A percentile compares a stretch with the other conserved stretches of the same genome.
These are phyloP conservation scores for Steatornis caripensis DNA, from an alignment of 2,113 vertebrate species.

Conservation along the genomic window DNA sequence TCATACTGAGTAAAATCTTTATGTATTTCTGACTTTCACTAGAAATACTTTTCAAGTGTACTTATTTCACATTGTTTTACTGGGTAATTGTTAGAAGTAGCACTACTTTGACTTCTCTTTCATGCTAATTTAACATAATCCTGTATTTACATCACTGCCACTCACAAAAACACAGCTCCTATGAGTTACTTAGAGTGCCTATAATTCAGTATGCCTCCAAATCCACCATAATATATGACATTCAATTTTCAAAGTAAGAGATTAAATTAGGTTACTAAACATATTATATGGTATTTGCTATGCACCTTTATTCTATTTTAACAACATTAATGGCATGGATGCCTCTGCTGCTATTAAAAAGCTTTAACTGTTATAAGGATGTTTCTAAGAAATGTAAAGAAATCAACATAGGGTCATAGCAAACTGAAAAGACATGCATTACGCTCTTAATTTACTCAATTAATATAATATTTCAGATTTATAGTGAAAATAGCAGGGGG, in stretches of 20 bases:
- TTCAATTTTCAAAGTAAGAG: not conserved
- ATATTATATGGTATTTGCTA: not conserved
- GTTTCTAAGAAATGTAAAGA: not conserved
- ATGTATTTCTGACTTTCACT: not conserved
- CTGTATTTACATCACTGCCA: not conserved
- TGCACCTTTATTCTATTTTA: not conserved
- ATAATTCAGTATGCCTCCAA: not conserved
- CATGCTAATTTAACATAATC: not conserved
- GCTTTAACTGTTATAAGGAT: not conserved
- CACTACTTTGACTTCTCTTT: not conserved
- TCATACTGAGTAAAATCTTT: not conserved
- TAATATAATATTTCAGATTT: not conserved
- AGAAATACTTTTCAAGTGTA: not conserved
- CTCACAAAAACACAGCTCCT: not conserved
- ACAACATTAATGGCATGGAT: not conserved
- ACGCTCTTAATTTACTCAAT: not conserved
- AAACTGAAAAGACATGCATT: not conserved
- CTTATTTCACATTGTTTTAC: not conserved
- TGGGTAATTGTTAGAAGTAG: not conserved
- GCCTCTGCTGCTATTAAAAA: not conserved
- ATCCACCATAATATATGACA: accelerated
- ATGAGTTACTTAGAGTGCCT: accelerated
- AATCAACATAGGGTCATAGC: not conserved
- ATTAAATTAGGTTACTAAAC: not conserved
- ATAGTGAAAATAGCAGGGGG: not conserved